Evolutionary conservation across 2,113 vertebrate species (phyloP).

Genomic region (Neodontobutis hainanensis): DNA sequence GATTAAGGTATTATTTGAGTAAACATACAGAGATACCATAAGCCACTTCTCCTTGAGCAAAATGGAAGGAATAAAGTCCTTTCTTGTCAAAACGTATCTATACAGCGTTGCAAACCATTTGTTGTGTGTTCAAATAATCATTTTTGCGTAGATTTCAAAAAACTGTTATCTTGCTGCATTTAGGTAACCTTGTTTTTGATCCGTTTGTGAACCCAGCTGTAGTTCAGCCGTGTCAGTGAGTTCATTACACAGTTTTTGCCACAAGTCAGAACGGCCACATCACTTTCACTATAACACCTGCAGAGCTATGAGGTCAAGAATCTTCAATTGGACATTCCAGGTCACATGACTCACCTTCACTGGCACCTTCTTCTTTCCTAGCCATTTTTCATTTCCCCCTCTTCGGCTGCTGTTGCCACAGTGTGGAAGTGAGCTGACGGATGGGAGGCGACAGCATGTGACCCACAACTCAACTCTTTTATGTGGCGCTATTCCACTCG

Average conservation of each 20-base stretch:
- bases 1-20: too few species aligned
- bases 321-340: slow-evolving; percentile 49
- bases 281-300: slow-evolving; percentile 87
- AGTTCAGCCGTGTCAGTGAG: slow-evolving; percentile 1
- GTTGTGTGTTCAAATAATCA: too few species aligned
- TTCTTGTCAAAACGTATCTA: too few species aligned
- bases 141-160: too few species aligned
- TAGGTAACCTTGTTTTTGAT: too few species aligned
- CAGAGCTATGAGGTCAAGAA: slow-evolving; percentile 75
- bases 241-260: slow-evolving; percentile 61
- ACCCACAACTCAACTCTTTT: slow-evolving; percentile 79
- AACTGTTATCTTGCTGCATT: too few species aligned
- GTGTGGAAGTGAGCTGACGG: slow-evolving; percentile 77
- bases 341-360: slow-evolving; percentile 75
- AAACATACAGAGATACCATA: too few species aligned
- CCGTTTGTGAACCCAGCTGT: background rate
- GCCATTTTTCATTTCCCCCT: background rate
- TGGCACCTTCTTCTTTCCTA: slow-evolving; percentile 7
- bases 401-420: slow-evolving; percentile 28
- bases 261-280: slow-evolving; percentile 80
- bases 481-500: slow-evolving; percentile 48
- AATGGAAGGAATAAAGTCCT: too few species aligned
- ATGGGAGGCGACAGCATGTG: slow-evolving; percentile 80
- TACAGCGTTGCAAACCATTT: too few species aligned
- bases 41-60: too few species aligned